Evolutionary conservation across 2,797 vertebrate species (phyloP), one percentile per base, ranked within the genome.

Genomic region (Anguilla pacifica): DNA sequence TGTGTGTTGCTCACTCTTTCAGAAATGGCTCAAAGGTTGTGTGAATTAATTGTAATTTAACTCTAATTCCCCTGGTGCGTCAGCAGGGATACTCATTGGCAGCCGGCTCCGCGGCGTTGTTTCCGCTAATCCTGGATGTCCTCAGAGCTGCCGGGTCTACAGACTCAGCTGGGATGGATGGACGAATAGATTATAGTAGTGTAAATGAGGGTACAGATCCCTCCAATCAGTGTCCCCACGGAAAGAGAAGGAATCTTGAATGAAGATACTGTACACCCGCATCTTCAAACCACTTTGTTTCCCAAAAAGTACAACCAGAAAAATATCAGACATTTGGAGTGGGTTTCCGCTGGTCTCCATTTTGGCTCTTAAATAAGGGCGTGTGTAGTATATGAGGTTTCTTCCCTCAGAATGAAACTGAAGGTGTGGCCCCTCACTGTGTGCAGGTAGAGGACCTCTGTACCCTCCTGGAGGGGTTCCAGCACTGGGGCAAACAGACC

Each of bases 21-120:
- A 39, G 89, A 79, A 86, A 84, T 25, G 64, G 10, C 88, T 6
- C 5, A 70, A 86, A 72, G 7, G 88, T 25, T 2, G 35, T 83
- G 82, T 10, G 55, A 35, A 25, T 31, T 28, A 55, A 79, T 85
- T 85, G 74, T 85, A 59, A 43, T 46, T 46, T n/a, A 19, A 22
- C 87, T 89, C 57, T 85, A 89, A 55, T 90, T 88, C 89, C 39
- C 31, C 28, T 88, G 59, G 28, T 89, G 74, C 89, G 81, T 10
- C 87, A 90, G 64, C 61, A 59, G 31, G 57, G 81, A 77, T 51
- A 89, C 85, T 89, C 57, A 70, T 57, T 77, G 79, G 86, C 89
- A 74, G 28, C 64, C 35, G 49, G 59, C 49, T 79, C 87, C 55
- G 83, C 51, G 67, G 31, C 64, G 31, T 77, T 77, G 11, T 57